A percentile compares a stretch with the other conserved stretches of the same genome.
Evolutionary conservation across 2,797 vertebrate genomes (phyloP).

Genomic region (Lycodopsis pacificus): DNA sequence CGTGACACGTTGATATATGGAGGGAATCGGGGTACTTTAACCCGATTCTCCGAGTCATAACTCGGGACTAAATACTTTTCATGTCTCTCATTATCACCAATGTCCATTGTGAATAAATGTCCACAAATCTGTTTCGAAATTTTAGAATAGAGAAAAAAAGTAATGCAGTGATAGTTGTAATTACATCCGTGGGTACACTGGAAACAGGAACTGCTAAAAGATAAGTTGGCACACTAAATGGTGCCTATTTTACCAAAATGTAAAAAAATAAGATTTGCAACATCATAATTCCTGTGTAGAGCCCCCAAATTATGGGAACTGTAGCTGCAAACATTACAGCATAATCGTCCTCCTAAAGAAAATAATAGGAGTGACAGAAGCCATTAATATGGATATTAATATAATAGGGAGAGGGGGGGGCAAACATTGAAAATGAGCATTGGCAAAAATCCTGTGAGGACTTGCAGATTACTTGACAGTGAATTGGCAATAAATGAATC

Average conservation of each 20-base stretch:
- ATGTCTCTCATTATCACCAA: neutral
- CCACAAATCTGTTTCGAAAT: neutral
- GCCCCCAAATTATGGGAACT: neutral
- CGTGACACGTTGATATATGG: neutral
- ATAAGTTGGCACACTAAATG: slow-evolving; percentile 3
- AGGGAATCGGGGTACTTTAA: neutral
- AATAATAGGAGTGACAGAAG: neutral
- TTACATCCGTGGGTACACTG: neutral
- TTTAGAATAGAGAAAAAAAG: neutral
- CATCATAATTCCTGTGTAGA: neutral
- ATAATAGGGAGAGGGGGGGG: neutral
- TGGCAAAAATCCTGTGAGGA: neutral
- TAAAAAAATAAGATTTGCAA: neutral
- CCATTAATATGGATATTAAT: neutral
- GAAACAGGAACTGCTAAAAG: neutral
- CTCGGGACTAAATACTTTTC: neutral
- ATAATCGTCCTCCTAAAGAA: neutral
- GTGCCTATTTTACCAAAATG: slow-evolving; percentile 15
- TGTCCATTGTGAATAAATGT: neutral
- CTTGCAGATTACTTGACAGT: neutral
- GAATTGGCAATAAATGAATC: neutral
- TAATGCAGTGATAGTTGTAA: neutral
- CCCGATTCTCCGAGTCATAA: neutral
- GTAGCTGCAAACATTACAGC: neutral
- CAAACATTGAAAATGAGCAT: neutral